Base-by-base conservation (phyloP, 2,888 invertebrate genomes). In the Dromius quadrimaculatus region DNA sequence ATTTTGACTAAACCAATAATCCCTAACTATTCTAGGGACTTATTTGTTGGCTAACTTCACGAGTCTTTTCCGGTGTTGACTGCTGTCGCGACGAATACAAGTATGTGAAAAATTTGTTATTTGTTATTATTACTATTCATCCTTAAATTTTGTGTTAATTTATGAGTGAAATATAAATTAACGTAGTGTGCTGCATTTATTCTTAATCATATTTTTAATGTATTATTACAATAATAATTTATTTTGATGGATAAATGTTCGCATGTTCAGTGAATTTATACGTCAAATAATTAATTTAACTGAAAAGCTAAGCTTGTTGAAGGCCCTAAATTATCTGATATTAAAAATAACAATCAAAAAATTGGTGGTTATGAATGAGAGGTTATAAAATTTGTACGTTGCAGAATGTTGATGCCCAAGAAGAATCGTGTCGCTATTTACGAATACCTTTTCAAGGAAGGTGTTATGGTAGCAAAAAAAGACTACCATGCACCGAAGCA, bases 351-450 rank as follows among this genome's bases (percentile, higher is more conserved):
- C 36, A 36, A 5, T 19, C 8, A 2, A 19, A 19, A n/a, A 54
- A 54, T n/a, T n/a, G 1, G 28, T 15, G 13, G 1, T 36, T 47
- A 8, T 32, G 5, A 32, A 32, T 8, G 5, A 32, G 32, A 32
- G n/a, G n/a, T n/a, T n/a, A n/a, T n/a, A n/a, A n/a, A n/a, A n/a
- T n/a, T 32, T 32, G 32, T 32, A 34, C 84, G 9, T 59, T 36
- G 13, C 84, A 96, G 93, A 84, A 99, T 99, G 99, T 97, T 99
- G 95, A 99, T 99, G 97, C 97, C 98, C 80, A 98, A 98, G 88
- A 94, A 95, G 87, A 96, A 97, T 84, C 92, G 97, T 81, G 92
- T 95, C 77, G 87, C 94, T 78, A 98, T 99, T 83, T 99, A 95
- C 85, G 98, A 99, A 83, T 94, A 95, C 86, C 90, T 98, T 78